These are phyloP conservation scores for Argopecten irradians DNA, from an alignment of 1,140 invertebrate species.

Conservation along the genomic window DNA sequence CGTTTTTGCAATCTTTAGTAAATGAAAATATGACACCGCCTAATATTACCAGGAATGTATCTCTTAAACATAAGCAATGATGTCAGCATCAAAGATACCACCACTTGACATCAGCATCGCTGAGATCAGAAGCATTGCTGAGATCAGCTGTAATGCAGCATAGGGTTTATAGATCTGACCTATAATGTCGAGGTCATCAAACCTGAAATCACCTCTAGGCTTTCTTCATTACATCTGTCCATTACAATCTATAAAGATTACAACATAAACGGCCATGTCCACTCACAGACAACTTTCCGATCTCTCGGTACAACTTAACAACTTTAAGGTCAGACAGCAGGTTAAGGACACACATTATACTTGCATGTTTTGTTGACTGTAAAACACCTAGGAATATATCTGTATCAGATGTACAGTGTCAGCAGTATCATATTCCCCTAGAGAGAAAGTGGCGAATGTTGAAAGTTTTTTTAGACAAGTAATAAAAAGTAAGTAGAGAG, in stretches of 20 bases:
- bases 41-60: not conserved
- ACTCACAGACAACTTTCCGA: no score
- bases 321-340: not conserved
- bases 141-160: not conserved
- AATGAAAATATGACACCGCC: no score
- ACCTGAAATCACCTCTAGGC: not conserved
- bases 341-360: not conserved
- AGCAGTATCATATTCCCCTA: not conserved
- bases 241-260: not conserved
- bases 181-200: not conserved
- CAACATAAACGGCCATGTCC: not conserved
- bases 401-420: not conserved
- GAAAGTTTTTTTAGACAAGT: not conserved
- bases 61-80: not conserved
- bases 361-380: not conserved
- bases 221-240: not conserved
- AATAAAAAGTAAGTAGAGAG: not conserved
- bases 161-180: not conserved
- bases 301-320: not conserved
- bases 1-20: not conserved
- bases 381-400: not conserved
- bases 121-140: not conserved
- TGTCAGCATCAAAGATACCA: not conserved
- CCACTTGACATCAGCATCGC: not conserved
- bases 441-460: not conserved